Evolutionary conservation across 1,140 invertebrate species (phyloP), one percentile per base, ranked within the genome.

Genomic region (Hestina assimilis): DNA sequence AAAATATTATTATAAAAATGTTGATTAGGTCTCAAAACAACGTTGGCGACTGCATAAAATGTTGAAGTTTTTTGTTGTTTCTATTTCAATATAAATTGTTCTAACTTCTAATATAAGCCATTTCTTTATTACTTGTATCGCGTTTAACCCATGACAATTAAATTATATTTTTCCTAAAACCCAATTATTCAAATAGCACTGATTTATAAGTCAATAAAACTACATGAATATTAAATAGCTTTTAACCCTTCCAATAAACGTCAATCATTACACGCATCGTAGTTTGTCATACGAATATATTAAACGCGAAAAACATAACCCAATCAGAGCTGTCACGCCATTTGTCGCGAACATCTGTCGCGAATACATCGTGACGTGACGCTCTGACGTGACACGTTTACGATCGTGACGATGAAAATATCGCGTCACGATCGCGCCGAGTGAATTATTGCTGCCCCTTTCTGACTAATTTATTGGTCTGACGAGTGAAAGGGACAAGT

Each of bases 361-460:
- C 69, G 65, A 31, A 52, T 65, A 68, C 58, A 63, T 64, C 65
- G 45, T 31, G 14, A 38, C 50, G 45, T 33, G 53, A 38, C 59
- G 46, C 24, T 33, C 51, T 31, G 58, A 54, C 69, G 46, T 71
- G 78, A 81, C 75, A 70, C 67, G 54, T 81, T 81, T 79, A 81
- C 73, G 72, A 73, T 42, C 33, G 52, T 53, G 74, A 69, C 68
- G 78, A 81, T 74, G 71, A 81, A 81, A 75, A 77, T 81, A 81
- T 77, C 61, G 76, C 60, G 26, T 65, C 56, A 59, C 54, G 52
- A 62, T 66, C 59, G 61, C 63, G 74, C 38, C 59, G 78, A 77
- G 73, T 75, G 78, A 81, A 60, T 72, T 75, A 77, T 55, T 20
- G 69, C 54, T 42, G 56, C 46, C 63, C 55, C 58, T 65, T 68